Conservation (phyloP, 2,113 vertebrate species). For the Cathartes aura region DNA sequence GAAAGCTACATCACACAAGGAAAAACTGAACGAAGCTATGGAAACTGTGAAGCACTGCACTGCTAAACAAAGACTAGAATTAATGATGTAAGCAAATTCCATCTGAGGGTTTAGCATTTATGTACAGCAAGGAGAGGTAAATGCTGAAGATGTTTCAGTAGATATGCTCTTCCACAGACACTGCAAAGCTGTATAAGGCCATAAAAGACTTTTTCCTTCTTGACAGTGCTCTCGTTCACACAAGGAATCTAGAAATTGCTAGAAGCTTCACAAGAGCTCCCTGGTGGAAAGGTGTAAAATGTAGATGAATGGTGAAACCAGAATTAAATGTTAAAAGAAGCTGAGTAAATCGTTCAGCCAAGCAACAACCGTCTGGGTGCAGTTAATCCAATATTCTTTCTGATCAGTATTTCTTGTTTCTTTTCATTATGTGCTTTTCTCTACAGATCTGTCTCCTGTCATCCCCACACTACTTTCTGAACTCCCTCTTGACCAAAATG, state of each 20-base stretch:
- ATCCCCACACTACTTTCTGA: not conserved
- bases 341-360: not conserved
- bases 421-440: not conserved
- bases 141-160: not conserved
- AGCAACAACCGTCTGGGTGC: not conserved
- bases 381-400: not conserved
- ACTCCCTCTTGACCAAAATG: not conserved
- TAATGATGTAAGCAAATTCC: not conserved
- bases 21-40: not conserved
- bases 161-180: not conserved
- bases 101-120: not conserved
- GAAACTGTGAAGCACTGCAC: not conserved
- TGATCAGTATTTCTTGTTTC: not conserved
- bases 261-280: not conserved
- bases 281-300: not conserved
- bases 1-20: not conserved
- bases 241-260: not conserved
- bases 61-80: not conserved
- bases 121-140: not conserved
- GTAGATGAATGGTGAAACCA: not conserved
- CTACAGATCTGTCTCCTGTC: not conserved
- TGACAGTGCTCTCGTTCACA: not conserved
- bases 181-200: not conserved
- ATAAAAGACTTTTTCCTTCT: not conserved
- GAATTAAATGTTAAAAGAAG: not conserved